These are phyloP conservation scores for Ovibos moschatus DNA, from an alignment of 2,113 vertebrate species.

Conservation along the genomic window DNA sequence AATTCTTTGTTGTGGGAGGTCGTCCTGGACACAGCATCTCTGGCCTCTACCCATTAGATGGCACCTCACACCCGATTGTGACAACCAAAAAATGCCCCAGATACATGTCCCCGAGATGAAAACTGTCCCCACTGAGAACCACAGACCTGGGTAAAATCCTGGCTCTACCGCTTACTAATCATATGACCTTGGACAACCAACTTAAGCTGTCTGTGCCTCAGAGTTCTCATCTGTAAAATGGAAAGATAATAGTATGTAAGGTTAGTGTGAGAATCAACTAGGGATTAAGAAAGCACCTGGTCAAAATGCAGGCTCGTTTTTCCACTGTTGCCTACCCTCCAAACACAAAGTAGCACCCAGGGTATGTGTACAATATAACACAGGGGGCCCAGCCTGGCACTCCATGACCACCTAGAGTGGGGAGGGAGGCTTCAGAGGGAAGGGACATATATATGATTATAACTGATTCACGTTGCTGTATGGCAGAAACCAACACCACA, in stretches of 20 bases:
- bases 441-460: neutral
- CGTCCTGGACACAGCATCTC: no score
- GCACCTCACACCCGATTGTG: rapidly evolving
- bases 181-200: neutral
- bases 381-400: neutral
- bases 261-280: neutral
- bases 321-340: neutral
- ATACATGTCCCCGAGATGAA: neutral
- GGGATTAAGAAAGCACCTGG: neutral
- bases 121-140: neutral
- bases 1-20: no score
- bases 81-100: neutral
- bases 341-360: neutral
- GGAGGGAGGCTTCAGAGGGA: neutral
- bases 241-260: neutral
- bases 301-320: neutral
- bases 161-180: neutral
- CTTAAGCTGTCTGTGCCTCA: neutral
- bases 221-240: neutral
- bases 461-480: neutral
- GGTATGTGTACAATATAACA: neutral
- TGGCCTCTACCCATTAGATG: neutral
- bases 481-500: neutral
- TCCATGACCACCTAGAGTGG: neutral
- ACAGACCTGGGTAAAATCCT: neutral